These are phyloP conservation scores for Clunio marinus DNA, from an alignment of 2,888 invertebrate genomes.

Conservation along the genomic window DNA sequence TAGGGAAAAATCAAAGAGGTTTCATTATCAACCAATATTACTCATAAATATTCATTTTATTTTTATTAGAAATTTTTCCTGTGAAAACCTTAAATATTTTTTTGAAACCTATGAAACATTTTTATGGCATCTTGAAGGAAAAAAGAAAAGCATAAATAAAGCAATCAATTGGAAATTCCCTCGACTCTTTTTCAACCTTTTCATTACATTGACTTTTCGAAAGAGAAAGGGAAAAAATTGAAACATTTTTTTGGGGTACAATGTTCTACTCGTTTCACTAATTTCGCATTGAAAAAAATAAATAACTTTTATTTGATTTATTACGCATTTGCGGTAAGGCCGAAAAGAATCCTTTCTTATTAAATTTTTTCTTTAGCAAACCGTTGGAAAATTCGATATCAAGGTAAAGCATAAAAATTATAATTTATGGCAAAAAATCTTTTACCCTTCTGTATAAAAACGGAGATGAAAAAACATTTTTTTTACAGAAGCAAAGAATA, in stretches of 20 bases:
- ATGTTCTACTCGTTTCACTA: conserved; percentile 11
- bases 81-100: conserved; percentile 26
- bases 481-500: not conserved
- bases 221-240: too few relatives aligned
- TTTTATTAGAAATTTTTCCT: not conserved
- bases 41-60: conserved; percentile 32
- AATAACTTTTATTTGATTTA: conserved; percentile 36
- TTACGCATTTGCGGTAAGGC: conserved; percentile 19
- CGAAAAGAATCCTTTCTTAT: conserved; percentile 22
- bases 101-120: conserved; percentile 11
- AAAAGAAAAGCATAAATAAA: conserved; percentile 9
- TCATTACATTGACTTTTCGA: not conserved
- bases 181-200: not conserved
- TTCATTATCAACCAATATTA: conserved; percentile 23
- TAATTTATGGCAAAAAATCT: not conserved
- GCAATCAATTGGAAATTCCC: conserved; percentile 32
- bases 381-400: not conserved
- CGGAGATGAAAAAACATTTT: conserved; percentile 7
- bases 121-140: conserved; percentile 1
- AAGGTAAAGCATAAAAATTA: not conserved
- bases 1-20: conserved; percentile 18
- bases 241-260: not conserved
- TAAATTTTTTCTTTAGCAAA: not conserved
- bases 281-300: conserved; percentile 32
- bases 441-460: not conserved